These are phyloP conservation scores for Lissocephala sabroskyi DNA, from an alignment of 2,888 invertebrate genomes.

Conservation along the genomic window DNA sequence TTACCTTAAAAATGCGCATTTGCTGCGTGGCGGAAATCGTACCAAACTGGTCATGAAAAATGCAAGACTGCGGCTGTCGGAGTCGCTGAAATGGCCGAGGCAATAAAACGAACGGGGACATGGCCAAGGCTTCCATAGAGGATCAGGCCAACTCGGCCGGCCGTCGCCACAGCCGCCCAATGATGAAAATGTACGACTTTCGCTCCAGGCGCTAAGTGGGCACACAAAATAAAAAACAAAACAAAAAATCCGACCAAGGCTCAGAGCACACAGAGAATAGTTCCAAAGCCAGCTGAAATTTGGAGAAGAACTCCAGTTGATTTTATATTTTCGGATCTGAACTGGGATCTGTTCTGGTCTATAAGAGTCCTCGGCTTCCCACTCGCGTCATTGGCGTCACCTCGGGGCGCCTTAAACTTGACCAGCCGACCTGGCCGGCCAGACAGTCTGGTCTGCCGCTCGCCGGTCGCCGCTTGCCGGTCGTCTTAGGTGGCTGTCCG, in stretches of 20 bases:
- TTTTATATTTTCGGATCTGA: neutral
- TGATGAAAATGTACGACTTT: conserved; percentile 63
- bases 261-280: no score
- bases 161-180: conserved; percentile 27
- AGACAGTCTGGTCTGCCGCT: conserved; percentile 27
- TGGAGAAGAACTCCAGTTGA: no score
- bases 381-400: conserved; percentile 4
- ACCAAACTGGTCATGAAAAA: conserved; percentile 64
- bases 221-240: conserved; percentile 28
- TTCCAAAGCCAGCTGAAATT: no score
- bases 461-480: conserved; percentile 34
- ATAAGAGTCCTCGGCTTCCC: neutral
- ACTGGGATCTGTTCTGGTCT: neutral
- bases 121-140: no score
- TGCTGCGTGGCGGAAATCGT: conserved; percentile 57
- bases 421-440: conserved; percentile 11
- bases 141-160: no score
- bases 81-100: neutral
- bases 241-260: no score
- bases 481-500: conserved; percentile 31
- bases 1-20: conserved; percentile 58
- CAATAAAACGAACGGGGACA: no score
- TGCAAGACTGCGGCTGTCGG: conserved; percentile 37
- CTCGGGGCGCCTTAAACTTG: conserved; percentile 2
- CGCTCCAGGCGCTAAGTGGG: conserved; percentile 47